These are phyloP conservation scores for Myopa tessellatipennis DNA, from an alignment of 2,888 invertebrate species.

Conservation along the genomic window DNA sequence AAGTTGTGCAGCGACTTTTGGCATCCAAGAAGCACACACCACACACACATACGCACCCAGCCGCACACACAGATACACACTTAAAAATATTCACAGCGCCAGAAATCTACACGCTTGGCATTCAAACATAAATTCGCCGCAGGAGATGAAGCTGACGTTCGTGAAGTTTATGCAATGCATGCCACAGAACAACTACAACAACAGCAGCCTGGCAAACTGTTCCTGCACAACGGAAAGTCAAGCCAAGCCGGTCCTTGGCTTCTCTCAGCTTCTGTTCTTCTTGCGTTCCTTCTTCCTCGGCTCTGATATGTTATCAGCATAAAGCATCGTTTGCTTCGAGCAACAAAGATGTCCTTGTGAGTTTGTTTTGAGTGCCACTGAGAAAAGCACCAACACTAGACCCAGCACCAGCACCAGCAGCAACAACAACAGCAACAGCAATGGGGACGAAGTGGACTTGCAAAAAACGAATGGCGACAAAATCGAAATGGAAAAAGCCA, in stretches of 20 bases:
- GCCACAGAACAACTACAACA: constrained; percentile 22
- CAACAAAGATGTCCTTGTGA: constrained; percentile 45
- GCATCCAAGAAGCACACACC: not conserved
- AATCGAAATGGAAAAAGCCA: constrained; percentile 7
- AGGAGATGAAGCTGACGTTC: not conserved
- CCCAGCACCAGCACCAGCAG: not conserved
- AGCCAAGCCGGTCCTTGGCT: not conserved
- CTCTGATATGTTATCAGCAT: constrained; percentile 29
- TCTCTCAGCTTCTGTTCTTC: not conserved
- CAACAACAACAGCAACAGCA: not conserved
- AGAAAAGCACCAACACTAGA: not conserved
- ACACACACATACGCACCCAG: not conserved
- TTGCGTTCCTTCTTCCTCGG: not conserved
- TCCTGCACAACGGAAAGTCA: constrained; percentile 6
- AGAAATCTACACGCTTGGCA: constrained; percentile 16
- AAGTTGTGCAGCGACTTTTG: constrained; percentile 1
- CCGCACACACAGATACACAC: not conserved
- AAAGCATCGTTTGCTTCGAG: constrained; percentile 44
- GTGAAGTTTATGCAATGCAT: not conserved
- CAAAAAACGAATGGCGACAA: not conserved
- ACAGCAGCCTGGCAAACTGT: constrained; percentile 9
- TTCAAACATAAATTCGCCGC: constrained; percentile 21
- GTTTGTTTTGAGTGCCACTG: constrained; percentile 39
- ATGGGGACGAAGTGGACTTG: not conserved
- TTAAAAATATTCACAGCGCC: not conserved